Base-by-base conservation (phyloP, 2,797 vertebrate species). In the Distichodus sexfasciatus region DNA sequence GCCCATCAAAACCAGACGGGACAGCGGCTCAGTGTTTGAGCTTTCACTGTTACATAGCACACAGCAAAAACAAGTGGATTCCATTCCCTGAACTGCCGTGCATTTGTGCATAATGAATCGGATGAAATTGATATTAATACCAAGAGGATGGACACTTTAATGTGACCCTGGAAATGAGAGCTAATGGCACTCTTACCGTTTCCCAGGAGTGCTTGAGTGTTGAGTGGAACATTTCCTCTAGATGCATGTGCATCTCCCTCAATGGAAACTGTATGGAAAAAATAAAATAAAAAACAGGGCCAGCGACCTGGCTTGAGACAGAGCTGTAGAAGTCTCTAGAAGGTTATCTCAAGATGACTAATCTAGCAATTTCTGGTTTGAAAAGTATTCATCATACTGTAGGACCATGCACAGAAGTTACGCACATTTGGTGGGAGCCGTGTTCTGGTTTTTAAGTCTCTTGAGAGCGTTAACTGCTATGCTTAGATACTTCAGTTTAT, bases 401-500 rank as follows among this genome's bases (percentile, higher is more conserved):
- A 47, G 63, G 61, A 36, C 57, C 47, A 53, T 61, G 15, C 47
- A 65, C 68, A 36, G 26, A 28, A 60, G 57, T 55, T 19, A 61
- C 61, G 71, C 36, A 92, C 91, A 81, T 86, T 88, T 89, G 9
- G 75, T 61, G 76, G 84, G 40, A 55, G 69, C 41, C 44, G 75
- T 72, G 57, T 69, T 88, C 74, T 88, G 87, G 73, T 91, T 87
- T 83, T 88, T 93, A 58, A 94, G 81, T 70, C 80, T 94, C 86
- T 94, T 94, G 24, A 94, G 83, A 1, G 87, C 86, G 57, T 93
- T 94, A 69, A 93, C 89, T 35, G 91, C 91, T 69, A 92, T 79
- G 43, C 93, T 94, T 70, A 92, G 76, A 78, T 94, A 94, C 81
- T 92, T 92, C 28, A 93, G 85, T 79, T 89, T 92, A 87, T 90